Percentiles rank a stretch among this genome's conserved stretches.
phyloP scores from a whole-genome alignment of 2,113 vertebrate genomes.

The Coryphaenoides rupestris region DNA sequence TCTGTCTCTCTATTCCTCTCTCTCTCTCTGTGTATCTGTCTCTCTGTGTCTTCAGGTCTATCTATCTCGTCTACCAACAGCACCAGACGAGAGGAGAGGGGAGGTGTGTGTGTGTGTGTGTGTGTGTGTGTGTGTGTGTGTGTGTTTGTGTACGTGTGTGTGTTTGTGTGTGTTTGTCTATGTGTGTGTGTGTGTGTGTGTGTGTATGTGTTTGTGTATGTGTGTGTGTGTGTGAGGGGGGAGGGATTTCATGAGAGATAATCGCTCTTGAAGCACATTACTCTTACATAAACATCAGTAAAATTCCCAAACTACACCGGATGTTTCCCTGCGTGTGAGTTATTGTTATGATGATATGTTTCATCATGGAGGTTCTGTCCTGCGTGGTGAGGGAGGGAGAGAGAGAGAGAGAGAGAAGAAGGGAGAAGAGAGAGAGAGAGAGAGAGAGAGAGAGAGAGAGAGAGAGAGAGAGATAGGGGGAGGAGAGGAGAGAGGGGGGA shows the following conservation, averaged over 20 bases:
- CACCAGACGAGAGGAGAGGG: no score
- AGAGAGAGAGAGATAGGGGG: neutral
- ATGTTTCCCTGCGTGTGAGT: conserved; percentile 9
- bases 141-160: no score
- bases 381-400: neutral
- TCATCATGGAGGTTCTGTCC: neutral
- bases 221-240: neutral
- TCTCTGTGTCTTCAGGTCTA: no score
- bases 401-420: neutral
- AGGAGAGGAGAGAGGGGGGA: neutral
- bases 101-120: no score
- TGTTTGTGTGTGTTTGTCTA: no score
- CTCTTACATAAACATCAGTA: conserved; percentile 37
- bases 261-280: conserved; percentile 33
- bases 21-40: no score
- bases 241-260: conserved; percentile 43
- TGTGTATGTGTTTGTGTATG: no score
- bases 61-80: no score
- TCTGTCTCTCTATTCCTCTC: no score
- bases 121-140: no score
- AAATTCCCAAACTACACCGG: conserved; percentile 27
- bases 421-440: neutral
- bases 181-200: no score
- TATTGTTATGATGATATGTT: no score
- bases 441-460: neutral